Conservation (phyloP, 2,113 vertebrate genomes). For the Elephas maximus region DNA sequence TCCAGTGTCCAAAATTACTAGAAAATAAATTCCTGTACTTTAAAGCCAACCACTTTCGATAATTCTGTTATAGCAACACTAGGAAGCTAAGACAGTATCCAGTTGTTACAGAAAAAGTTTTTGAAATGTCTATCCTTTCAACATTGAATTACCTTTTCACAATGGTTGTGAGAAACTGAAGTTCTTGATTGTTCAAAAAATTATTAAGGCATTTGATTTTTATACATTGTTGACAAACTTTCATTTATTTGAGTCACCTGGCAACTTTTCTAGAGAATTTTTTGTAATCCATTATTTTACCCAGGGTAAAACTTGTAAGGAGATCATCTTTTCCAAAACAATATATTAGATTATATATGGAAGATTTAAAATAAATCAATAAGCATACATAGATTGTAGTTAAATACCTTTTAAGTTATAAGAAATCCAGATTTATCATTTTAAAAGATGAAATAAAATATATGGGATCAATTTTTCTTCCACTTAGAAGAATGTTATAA, state of each 20-base stretch:
- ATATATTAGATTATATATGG: background rate
- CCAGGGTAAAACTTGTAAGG: background rate
- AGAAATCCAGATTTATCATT: background rate
- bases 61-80: background rate
- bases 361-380: conserved; percentile 20
- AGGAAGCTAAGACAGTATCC: background rate
- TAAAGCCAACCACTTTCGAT: background rate
- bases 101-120: background rate
- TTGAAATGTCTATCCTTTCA: background rate
- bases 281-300: background rate
- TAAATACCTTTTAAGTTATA: background rate
- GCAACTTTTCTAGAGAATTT: background rate
- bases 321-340: background rate
- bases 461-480: background rate
- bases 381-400: background rate
- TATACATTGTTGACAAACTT: background rate
- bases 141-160: background rate
- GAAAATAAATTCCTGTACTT: background rate
- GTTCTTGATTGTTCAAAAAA: background rate
- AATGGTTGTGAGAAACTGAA: background rate
- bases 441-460: background rate
- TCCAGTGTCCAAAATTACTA: background rate
- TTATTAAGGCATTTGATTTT: background rate
- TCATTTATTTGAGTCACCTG: background rate
- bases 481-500: background rate